Evolutionary conservation across 2,797 vertebrate genomes (phyloP).

Genomic region (Alauda arvensis): DNA sequence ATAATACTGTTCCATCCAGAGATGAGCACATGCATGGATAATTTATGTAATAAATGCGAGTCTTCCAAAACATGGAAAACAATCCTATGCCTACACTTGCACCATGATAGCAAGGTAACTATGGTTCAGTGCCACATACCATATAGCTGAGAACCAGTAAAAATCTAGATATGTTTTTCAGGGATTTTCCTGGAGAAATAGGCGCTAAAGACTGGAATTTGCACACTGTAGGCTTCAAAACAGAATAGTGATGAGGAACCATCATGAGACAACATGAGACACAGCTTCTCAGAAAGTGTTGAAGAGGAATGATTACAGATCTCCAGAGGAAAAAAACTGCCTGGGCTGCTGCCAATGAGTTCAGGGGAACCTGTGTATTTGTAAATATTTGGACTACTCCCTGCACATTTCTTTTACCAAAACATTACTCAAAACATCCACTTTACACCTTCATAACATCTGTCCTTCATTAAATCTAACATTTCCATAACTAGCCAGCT

Average conservation of each 20-base stretch:
- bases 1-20: neutral
- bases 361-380: neutral
- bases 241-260: neutral
- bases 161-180: neutral
- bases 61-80: neutral
- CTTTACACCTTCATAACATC: neutral
- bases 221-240: neutral
- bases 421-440: neutral
- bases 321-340: neutral
- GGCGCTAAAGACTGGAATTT: neutral
- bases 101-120: neutral
- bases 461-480: neutral
- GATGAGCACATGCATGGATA: neutral
- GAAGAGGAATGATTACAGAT: neutral
- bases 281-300: neutral
- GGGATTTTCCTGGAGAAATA: neutral
- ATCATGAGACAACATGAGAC: fast-evolving
- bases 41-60: neutral
- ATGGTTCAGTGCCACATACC: neutral
- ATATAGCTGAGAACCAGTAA: neutral
- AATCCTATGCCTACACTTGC: neutral
- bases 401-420: neutral
- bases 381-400: neutral
- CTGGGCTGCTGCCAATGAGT: neutral
- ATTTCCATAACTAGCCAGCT: neutral